Conservation (phyloP, 2,113 vertebrate genomes). For the Chaetura pelagica region DNA sequence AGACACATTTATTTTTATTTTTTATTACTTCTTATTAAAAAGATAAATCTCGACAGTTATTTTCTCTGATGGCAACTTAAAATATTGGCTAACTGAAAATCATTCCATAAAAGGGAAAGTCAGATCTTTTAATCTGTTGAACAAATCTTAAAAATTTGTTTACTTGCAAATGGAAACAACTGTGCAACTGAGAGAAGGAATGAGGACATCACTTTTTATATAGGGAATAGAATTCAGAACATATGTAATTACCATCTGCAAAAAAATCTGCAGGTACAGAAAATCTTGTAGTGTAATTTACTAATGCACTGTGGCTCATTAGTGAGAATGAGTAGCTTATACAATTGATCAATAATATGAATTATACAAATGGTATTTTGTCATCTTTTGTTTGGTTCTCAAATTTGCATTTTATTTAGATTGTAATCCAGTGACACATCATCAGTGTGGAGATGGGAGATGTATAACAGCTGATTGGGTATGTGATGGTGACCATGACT, state of each 20-base stretch:
- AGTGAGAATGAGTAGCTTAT: background rate
- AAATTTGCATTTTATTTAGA: slow-evolving; percentile 69
- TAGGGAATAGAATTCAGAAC: background rate
- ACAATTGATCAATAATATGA: background rate
- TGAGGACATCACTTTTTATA: background rate
- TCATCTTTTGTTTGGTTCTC: background rate
- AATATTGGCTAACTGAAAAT: background rate
- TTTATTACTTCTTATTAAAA: background rate
- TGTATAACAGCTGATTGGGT: slow-evolving; percentile 89
- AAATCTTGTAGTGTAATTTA: background rate
- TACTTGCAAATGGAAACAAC: background rate
- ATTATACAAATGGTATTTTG: background rate
- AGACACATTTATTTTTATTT: background rate
- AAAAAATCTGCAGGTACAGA: background rate
- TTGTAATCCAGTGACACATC: slow-evolving; percentile 80
- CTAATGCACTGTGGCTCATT: background rate
- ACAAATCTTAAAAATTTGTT: background rate
- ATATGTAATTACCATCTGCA: background rate
- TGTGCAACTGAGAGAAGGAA: background rate
- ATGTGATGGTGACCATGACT: slow-evolving; percentile 96
- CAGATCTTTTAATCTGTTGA: background rate
- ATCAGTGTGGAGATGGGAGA: slow-evolving; percentile 90
- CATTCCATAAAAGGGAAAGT: background rate
- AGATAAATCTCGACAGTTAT: background rate
- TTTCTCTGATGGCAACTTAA: background rate